A percentile compares a stretch with the other conserved stretches of the same genome.
Conservation (phyloP, 2,113 vertebrate genomes). For the Mustelus asterias region DNA sequence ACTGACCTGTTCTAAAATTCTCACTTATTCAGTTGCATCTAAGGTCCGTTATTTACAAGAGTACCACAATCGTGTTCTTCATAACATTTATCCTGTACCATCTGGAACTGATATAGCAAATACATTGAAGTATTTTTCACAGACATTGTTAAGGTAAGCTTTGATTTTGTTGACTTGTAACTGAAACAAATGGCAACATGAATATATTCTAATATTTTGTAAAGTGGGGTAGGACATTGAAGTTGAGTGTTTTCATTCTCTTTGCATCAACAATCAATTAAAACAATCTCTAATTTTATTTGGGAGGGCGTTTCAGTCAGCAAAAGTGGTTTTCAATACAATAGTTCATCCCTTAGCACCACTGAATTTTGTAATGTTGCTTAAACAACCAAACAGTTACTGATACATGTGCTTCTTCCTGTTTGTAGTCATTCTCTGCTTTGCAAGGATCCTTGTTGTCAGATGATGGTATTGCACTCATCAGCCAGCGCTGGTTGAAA, state of each 20-base stretch:
- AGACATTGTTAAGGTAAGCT: slow-evolving; percentile 99
- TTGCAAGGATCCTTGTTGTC: background rate
- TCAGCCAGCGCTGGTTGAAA: background rate
- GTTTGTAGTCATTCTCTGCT: background rate
- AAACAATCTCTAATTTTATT: slow-evolving; percentile 9
- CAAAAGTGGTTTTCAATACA: background rate
- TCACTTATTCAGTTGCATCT: slow-evolving; percentile 92
- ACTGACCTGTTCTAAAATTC: slow-evolving; percentile 42
- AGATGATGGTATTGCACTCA: background rate
- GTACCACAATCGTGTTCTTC: slow-evolving; percentile 97
- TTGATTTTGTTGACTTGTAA: slow-evolving; percentile 41
- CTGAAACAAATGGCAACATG: slow-evolving; percentile 43
- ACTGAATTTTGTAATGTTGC: background rate
- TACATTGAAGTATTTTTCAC: slow-evolving; percentile 99
- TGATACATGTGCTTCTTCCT: background rate
- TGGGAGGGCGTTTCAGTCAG: background rate
- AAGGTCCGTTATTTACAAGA: slow-evolving; percentile 99
- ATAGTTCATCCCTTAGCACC: background rate
- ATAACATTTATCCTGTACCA: slow-evolving; percentile 98
- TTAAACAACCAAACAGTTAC: background rate
- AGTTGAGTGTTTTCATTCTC: slow-evolving; percentile 47
- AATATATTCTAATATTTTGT: slow-evolving; percentile 48
- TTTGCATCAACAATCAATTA: slow-evolving; percentile 49
- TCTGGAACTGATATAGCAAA: slow-evolving; percentile 99
- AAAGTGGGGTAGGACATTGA: background rate